phyloP scores from a whole-genome alignment of 2,888 invertebrate genomes.

The Helleia helle region DNA sequence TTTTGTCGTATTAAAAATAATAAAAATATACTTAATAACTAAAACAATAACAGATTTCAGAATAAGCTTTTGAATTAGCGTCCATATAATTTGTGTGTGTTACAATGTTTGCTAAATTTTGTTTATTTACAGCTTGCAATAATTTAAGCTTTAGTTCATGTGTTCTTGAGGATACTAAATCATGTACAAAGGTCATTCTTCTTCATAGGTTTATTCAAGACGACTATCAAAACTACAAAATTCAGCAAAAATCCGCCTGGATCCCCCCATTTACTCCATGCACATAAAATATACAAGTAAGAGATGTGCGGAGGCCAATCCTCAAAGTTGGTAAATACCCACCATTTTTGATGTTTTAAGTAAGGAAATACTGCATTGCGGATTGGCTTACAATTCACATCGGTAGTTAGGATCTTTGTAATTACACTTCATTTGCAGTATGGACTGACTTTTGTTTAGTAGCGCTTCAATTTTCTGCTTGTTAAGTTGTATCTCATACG shows the following conservation, averaged over 20 bases:
- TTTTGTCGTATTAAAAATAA: too few relatives aligned
- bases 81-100: neutral
- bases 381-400: constrained; percentile 35
- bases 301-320: constrained; percentile 37
- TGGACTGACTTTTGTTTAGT: neutral
- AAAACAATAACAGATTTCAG: neutral
- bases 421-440: constrained; percentile 10
- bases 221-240: constrained; percentile 52
- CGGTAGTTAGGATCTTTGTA: constrained; percentile 44
- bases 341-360: constrained; percentile 32
- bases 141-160: too few relatives aligned
- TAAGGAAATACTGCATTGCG: constrained; percentile 31
- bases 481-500: neutral
- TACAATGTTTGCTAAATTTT: constrained; percentile 13
- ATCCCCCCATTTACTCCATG: constrained; percentile 67
- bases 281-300: constrained; percentile 67
- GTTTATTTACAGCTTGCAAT: neutral
- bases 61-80: constrained; percentile 1
- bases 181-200: constrained; percentile 35
- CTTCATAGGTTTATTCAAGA: constrained; percentile 66
- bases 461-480: constrained; percentile 4
- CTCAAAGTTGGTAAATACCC: constrained; percentile 36
- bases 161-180: constrained; percentile 16
- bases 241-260: constrained; percentile 61
- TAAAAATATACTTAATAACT: too few relatives aligned